phyloP scores from a whole-genome alignment of 2,888 invertebrate genomes.

The Zootermopsis nevadensis region DNA sequence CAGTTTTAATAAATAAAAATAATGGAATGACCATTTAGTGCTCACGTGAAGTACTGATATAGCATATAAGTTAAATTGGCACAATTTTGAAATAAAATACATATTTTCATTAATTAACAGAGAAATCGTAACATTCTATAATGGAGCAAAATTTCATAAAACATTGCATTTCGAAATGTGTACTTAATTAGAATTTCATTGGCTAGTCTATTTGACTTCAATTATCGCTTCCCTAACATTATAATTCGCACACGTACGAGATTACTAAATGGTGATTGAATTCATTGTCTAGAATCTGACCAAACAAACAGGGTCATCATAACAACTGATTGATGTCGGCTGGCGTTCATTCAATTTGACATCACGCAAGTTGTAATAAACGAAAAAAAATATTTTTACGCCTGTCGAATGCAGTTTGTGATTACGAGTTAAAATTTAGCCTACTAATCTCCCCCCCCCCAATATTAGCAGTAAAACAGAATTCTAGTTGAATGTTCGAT shows the following conservation, averaged over 20 bases:
- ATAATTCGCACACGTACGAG: background rate
- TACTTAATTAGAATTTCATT: slow-evolving; percentile 22
- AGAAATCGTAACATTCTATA: too few relatives aligned
- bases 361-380: background rate
- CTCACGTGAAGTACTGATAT: too few relatives aligned
- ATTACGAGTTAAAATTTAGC: slow-evolving; percentile 37
- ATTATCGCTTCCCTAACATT: slow-evolving; percentile 34
- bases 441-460: background rate
- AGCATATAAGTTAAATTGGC: too few relatives aligned
- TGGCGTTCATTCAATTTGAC: slow-evolving; percentile 30
- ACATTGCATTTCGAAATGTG: slow-evolving; percentile 17
- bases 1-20: too few relatives aligned
- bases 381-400: slow-evolving; percentile 23
- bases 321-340: slow-evolving; percentile 14
- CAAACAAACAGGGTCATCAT: slow-evolving; percentile 13
- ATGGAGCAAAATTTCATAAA: background rate
- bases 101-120: too few relatives aligned
- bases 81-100: too few relatives aligned
- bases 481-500: background rate
- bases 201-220: slow-evolving; percentile 8
- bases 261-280: slow-evolving; percentile 22
- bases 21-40: too few relatives aligned
- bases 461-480: slow-evolving; percentile 9
- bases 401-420: slow-evolving; percentile 31
- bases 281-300: slow-evolving; percentile 33